Conservation (phyloP, 2,797 vertebrate species). For the Melanotaenia pygmaea region DNA sequence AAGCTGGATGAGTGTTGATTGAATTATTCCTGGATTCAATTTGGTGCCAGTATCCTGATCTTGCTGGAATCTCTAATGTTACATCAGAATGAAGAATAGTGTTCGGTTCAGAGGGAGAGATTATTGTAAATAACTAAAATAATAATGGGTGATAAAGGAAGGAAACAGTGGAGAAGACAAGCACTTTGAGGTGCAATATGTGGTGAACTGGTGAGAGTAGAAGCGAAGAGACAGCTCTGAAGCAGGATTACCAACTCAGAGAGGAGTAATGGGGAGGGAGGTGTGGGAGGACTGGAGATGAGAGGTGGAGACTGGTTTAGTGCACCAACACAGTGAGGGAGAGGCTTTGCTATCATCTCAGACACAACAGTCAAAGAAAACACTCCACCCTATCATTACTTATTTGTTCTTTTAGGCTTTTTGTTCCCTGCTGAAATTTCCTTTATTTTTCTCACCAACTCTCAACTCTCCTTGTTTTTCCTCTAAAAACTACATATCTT, state of each 20-base stretch:
- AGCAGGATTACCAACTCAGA: slow-evolving; percentile 48
- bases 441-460: slow-evolving; percentile 38
- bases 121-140: slow-evolving; percentile 16
- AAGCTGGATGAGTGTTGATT: slow-evolving; percentile 56
- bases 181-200: slow-evolving; percentile 17
- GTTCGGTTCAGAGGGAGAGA: slow-evolving; percentile 2
- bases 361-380: slow-evolving; percentile 65
- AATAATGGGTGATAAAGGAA: slow-evolving; percentile 20
- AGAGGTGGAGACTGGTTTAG: slow-evolving; percentile 58
- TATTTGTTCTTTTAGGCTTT: slow-evolving; percentile 55
- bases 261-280: slow-evolving; percentile 53
- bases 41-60: slow-evolving; percentile 44
- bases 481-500: slow-evolving; percentile 29
- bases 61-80: slow-evolving; percentile 38
- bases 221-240: slow-evolving; percentile 38
- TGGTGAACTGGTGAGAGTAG: slow-evolving; percentile 32
- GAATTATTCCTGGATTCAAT: slow-evolving; percentile 59
- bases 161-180: slow-evolving; percentile 11
- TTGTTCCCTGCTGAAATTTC: slow-evolving; percentile 23
- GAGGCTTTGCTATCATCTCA: slow-evolving; percentile 67
- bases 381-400: slow-evolving; percentile 67
- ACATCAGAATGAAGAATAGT: slow-evolving; percentile 28
- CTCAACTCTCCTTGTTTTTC: slow-evolving; percentile 15
- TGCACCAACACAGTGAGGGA: slow-evolving; percentile 52
- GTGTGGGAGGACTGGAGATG: slow-evolving; percentile 60